Evolutionary conservation across 2,113 vertebrate genomes (phyloP), one percentile per base, ranked within the genome.

Genomic region (Peromyscus maniculatus): DNA sequence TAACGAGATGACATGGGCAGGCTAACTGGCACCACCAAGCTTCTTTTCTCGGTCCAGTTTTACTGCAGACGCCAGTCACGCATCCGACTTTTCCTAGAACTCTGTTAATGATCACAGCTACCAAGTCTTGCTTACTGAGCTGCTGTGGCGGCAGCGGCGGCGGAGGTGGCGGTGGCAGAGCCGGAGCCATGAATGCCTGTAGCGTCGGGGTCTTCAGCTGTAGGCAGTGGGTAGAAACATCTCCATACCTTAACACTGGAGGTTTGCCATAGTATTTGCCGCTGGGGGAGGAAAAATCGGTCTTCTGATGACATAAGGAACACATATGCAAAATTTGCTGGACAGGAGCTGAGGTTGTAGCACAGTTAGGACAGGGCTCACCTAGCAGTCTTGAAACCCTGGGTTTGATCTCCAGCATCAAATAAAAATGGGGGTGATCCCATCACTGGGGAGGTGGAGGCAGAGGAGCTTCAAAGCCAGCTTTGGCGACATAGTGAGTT

Each of bases 31-130:
- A 62, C 86, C n/a, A 21, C 2, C 10, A 59, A 77, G 10, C 79
- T 92, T 7, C 71, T 66, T 69, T 79, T 74, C n/a, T 43, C 26
- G 26, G 24, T 28, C 84, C 67, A 93, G 0, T 46, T 75, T 89
- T n/a, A 75, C 21, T 80, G 26, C 26, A 75, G 78, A 93, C 57
- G 57, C n/a, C 67, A 93, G 87, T 80, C 84, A 59, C 0, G 62
- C 39, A n/a, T 39, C 79, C 89, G 71, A 79, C 7, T 57, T 96
- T 92, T 57, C 92, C 88, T 93, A 77, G 90, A 96, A 94, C 78
- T 92, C 83, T 78, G 16, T 55, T 52, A 84, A 77, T 46, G 24
- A 71, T 69, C 4, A 1, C 21, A 57, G 69, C 43, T 86, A 62
- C 4, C 6, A 74, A 91, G 21, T 10, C 43, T 46, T 24, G 26